Conservation (phyloP, 2,888 invertebrate genomes). For the Yponomeuta plumbellus region DNA sequence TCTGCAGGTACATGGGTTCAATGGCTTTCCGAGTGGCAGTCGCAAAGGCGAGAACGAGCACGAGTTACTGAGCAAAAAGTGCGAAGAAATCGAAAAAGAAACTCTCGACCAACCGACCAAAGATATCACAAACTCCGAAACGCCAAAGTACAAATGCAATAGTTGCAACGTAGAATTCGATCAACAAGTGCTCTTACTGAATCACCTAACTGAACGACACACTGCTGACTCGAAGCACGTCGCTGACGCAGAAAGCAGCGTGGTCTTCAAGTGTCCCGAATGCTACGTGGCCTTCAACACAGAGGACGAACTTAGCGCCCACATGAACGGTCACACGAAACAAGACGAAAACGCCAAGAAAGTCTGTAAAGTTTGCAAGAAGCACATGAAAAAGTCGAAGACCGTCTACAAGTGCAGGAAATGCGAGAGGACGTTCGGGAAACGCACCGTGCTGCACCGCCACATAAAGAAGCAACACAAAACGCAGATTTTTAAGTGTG, state of each 20-base stretch:
- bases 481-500: background rate
- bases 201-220: slow-evolving; percentile 12
- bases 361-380: background rate
- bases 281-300: slow-evolving; percentile 1
- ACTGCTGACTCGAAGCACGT: background rate
- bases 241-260: background rate
- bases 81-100: background rate
- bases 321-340: slow-evolving; percentile 11
- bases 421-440: slow-evolving; percentile 10
- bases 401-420: slow-evolving; percentile 12
- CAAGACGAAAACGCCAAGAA: background rate
- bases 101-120: background rate
- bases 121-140: background rate
- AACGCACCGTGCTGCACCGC: background rate
- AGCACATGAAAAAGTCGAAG: slow-evolving; percentile 3
- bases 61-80: background rate
- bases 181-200: slow-evolving; percentile 6
- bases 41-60: background rate
- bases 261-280: slow-evolving; percentile 6
- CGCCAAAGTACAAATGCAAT: slow-evolving; percentile 10
- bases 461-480: slow-evolving; percentile 11
- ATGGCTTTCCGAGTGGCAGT: background rate
- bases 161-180: slow-evolving; percentile 7
- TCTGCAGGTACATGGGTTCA: background rate
- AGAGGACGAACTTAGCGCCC: background rate